A percentile compares a stretch with the other conserved stretches of the same genome.
Evolutionary conservation across 2,113 vertebrate genomes (phyloP).

Genomic region (Cottus gobio): DNA sequence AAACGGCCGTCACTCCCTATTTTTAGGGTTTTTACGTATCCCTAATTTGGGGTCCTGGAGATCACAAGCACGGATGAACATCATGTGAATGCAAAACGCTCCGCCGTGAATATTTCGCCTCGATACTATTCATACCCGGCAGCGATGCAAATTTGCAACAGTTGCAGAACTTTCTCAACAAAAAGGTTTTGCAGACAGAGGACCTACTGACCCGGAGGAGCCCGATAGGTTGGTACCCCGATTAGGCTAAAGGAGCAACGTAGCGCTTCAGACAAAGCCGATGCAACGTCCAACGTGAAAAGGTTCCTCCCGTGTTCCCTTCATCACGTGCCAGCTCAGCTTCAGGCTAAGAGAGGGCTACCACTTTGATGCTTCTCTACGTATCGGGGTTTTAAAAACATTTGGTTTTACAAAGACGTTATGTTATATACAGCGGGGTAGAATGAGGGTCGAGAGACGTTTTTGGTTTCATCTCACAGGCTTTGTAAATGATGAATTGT

Average conservation of each 20-base stretch:
- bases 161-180: background rate
- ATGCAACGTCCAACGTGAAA: background rate
- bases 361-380: background rate
- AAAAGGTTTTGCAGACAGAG: background rate
- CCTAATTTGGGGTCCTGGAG: background rate
- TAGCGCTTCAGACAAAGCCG: no score
- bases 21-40: background rate
- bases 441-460: background rate
- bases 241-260: background rate
- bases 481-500: constrained; percentile 38
- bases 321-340: background rate
- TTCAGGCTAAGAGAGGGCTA: background rate
- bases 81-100: background rate
- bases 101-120: background rate
- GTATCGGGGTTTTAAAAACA: background rate
- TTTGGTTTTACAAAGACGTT: background rate
- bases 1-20: background rate
- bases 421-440: no score
- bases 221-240: background rate
- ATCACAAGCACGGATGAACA: no score
- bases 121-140: background rate
- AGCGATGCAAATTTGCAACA: background rate
- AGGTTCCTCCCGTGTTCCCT: background rate
- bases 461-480: background rate
- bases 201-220: no score